phyloP scores from a whole-genome alignment of 2,888 invertebrate species.

The Gisinianus flammeolus region DNA sequence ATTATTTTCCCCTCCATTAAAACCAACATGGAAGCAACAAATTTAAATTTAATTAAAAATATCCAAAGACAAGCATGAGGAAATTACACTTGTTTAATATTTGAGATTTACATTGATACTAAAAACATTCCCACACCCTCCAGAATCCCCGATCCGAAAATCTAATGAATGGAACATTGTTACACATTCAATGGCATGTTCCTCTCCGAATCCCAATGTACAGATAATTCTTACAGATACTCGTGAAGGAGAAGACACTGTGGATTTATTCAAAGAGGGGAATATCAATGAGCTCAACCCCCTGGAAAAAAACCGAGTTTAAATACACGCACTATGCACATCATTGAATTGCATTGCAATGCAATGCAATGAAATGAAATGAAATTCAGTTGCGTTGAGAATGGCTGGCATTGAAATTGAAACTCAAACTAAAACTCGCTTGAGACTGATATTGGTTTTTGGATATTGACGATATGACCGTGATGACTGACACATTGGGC shows the following conservation, averaged over 20 bases:
- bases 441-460: neutral
- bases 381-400: neutral
- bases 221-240: neutral
- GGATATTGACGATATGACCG: neutral
- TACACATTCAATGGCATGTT: too few relatives aligned
- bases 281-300: neutral
- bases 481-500: slow-evolving; percentile 33
- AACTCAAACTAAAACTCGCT: neutral
- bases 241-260: too few relatives aligned
- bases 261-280: neutral
- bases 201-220: too few relatives aligned
- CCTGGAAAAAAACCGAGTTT: neutral
- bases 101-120: too few relatives aligned
- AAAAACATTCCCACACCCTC: too few relatives aligned
- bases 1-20: too few relatives aligned
- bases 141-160: too few relatives aligned
- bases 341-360: neutral
- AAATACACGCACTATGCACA: neutral
- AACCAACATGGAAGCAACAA: too few relatives aligned
- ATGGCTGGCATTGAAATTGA: neutral
- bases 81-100: too few relatives aligned
- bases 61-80: too few relatives aligned
- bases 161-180: too few relatives aligned
- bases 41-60: too few relatives aligned
- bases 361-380: neutral